A percentile compares a stretch with the other conserved stretches of the same genome.
phyloP scores from a whole-genome alignment of 2,113 vertebrate species.

The Cyanocitta stelleri region DNA sequence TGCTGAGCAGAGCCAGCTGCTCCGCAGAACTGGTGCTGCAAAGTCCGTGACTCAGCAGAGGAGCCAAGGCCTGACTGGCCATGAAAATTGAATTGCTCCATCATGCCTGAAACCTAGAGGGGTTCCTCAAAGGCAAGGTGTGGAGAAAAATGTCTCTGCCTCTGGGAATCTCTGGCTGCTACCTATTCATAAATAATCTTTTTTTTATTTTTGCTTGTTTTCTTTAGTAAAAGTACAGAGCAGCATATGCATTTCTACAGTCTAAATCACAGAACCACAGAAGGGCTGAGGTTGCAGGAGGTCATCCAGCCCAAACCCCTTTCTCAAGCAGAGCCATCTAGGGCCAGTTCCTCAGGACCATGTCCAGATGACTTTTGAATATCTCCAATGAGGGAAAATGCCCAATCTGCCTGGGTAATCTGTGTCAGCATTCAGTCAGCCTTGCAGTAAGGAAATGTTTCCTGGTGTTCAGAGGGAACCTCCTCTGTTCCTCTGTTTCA shows the following conservation, averaged over 20 bases:
- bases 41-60: neutral
- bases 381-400: neutral
- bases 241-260: neutral
- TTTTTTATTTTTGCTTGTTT: neutral
- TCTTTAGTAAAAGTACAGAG: neutral
- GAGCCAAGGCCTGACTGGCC: neutral
- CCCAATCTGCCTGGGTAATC: neutral
- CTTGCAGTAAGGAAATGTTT: neutral
- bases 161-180: neutral
- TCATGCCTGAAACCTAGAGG: neutral
- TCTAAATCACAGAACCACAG: neutral
- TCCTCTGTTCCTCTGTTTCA: neutral
- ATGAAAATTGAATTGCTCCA: neutral
- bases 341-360: neutral
- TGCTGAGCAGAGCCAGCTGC: neutral
- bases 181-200: neutral
- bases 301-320: neutral
- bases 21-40: neutral
- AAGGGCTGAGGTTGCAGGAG: neutral
- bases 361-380: neutral
- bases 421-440: neutral
- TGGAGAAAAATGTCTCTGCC: neutral
- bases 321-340: neutral
- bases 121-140: neutral
- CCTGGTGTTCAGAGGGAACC: neutral